Conservation (phyloP, 2,113 vertebrate species). For the Tetrax tetrax region DNA sequence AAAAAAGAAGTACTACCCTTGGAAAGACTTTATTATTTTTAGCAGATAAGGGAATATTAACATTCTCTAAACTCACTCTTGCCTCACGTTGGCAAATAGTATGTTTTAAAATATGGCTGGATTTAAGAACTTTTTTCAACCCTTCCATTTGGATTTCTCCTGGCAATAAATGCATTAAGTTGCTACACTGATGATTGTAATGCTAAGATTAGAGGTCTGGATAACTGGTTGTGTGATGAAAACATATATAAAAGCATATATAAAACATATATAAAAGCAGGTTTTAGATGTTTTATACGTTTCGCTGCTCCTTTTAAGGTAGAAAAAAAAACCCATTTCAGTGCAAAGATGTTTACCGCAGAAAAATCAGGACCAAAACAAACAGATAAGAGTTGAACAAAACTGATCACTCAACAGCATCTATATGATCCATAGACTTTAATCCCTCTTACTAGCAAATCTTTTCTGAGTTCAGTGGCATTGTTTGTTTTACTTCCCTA, state of each 20-base stretch:
- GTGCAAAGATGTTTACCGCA: conserved; percentile 34
- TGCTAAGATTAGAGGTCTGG: background rate
- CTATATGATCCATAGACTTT: conserved; percentile 3
- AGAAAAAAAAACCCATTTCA: conserved; percentile 30
- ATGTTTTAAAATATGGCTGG: background rate
- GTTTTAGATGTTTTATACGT: conserved; percentile 2
- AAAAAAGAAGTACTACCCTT: background rate
- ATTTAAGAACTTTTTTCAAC: background rate
- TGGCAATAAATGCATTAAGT: background rate
- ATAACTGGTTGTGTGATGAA: background rate
- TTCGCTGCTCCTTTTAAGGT: conserved; percentile 35
- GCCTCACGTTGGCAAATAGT: background rate
- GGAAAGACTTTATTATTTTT: background rate
- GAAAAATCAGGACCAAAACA: conserved; percentile 38
- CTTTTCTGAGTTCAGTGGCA: conserved; percentile 7
- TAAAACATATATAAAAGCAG: background rate
- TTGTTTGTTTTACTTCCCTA: conserved; percentile 66
- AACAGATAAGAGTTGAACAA: conserved; percentile 40
- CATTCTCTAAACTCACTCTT: background rate
- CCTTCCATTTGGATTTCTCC: background rate
- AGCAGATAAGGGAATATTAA: background rate
- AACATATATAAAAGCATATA: background rate
- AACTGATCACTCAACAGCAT: conserved; percentile 58
- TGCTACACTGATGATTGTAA: background rate
- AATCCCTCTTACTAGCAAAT: conserved; percentile 51